Percentiles rank a stretch among this genome's conserved stretches.
Evolutionary conservation across 2,888 invertebrate genomes (phyloP).

Genomic region (Coelogynopora nodosa): DNA sequence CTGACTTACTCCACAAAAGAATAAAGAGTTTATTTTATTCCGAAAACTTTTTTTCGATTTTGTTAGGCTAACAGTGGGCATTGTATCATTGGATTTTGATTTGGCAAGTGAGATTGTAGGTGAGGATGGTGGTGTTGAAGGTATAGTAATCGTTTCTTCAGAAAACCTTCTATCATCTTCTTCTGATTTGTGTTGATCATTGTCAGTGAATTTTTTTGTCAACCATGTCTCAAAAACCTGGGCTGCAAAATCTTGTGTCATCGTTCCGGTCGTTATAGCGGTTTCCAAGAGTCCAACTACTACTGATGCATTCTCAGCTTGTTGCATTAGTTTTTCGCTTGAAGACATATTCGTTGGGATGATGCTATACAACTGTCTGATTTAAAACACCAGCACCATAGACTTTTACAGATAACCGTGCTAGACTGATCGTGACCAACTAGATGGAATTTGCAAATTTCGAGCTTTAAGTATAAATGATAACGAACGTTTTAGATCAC

Average conservation of each 20-base stretch:
- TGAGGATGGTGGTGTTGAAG: background rate
- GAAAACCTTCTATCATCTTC: too few relatives aligned
- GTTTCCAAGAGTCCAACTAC: background rate
- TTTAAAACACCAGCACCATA: too few relatives aligned
- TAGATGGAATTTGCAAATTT: too few relatives aligned
- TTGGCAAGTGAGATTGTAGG: too few relatives aligned
- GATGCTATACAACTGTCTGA: too few relatives aligned
- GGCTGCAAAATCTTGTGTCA: constrained; percentile 4
- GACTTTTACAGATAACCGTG: too few relatives aligned
- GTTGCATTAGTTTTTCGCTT: background rate
- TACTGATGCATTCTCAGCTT: background rate
- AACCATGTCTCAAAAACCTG: constrained; percentile 4
- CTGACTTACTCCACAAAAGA: background rate
- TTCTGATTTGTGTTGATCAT: background rate
- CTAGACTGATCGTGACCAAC: too few relatives aligned
- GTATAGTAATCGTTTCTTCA: too few relatives aligned
- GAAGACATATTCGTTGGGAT: background rate
- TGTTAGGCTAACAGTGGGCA: background rate
- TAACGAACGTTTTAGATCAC: too few relatives aligned
- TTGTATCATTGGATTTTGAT: too few relatives aligned
- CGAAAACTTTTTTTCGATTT: background rate
- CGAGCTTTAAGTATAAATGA: too few relatives aligned
- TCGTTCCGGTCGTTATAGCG: background rate
- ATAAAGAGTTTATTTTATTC: background rate
- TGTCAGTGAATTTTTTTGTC: background rate